A percentile compares a stretch with the other conserved stretches of the same genome.
phyloP scores from a whole-genome alignment of 2,888 invertebrate species.

The Aelia acuminata region DNA sequence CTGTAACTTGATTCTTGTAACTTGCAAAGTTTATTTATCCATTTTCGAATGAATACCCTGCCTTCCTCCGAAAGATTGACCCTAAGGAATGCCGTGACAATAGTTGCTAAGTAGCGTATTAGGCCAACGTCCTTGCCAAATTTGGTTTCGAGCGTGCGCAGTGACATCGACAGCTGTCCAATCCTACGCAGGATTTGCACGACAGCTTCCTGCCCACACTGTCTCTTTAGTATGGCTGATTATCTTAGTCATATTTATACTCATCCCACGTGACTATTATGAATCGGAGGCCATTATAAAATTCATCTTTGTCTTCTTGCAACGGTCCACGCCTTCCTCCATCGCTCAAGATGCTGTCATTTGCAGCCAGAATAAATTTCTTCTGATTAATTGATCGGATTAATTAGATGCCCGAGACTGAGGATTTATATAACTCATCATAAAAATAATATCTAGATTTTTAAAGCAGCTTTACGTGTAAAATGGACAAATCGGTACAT shows the following conservation, averaged over 20 bases:
- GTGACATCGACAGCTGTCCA: slow-evolving; percentile 35
- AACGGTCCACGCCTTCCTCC: not conserved
- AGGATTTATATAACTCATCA: not conserved
- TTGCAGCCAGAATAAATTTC: not conserved
- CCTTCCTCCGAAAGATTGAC: too few species aligned
- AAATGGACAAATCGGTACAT: too few species aligned
- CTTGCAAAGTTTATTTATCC: too few species aligned
- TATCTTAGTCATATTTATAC: not conserved
- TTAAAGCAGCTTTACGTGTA: too few species aligned
- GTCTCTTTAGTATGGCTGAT: not conserved
- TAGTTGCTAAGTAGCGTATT: not conserved
- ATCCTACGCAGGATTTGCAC: slow-evolving; percentile 7
- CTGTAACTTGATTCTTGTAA: too few species aligned
- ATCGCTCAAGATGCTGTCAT: not conserved
- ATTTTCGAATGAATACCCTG: too few species aligned
- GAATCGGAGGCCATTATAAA: not conserved
- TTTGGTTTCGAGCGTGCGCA: not conserved
- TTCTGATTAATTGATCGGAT: too few species aligned
- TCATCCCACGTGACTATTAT: not conserved
- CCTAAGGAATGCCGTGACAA: not conserved
- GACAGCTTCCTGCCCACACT: not conserved
- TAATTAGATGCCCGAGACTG: too few species aligned
- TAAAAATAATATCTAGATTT: not conserved
- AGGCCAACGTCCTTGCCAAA: slow-evolving; percentile 39
- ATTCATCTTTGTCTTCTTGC: not conserved